Base-by-base conservation (phyloP, 2,888 invertebrate species). In the Parnassius mnemosyne region DNA sequence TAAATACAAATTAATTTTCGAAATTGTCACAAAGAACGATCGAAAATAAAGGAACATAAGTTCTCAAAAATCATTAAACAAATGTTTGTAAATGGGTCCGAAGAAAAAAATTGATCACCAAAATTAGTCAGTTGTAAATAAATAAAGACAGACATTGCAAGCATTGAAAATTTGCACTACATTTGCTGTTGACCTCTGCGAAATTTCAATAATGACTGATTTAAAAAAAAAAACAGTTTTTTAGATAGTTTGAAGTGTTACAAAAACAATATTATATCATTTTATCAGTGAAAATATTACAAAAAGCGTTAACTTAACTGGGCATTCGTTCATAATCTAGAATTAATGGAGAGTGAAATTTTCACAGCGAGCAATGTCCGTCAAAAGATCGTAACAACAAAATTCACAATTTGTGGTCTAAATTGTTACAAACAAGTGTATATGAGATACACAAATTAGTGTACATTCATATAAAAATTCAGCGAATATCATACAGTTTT, bases 361-460 rank as follows among this genome's bases (percentile, higher is more conserved):
- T 49, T 13, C 16, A 49, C 49, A 7, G 13, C 49, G 5, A 49
- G 13, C 49, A 49, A 44, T n/a, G 44, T 46, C 41, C 20, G 60
- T 46, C 46, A 56, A 44, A 60, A 47, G 52, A 46, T 12, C 44
- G 34, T 20, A 25, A 47, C 44, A 54, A 53, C 47, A 49, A 55
- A 66, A 47, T 65, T 63, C 56, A 68, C 67, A 65, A 65, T 64
- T 61, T 61, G 53, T 63, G 44, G 34, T 57, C 58, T 69, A 68
- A 61, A 70, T 64, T 53, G 60, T 51, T 66, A 65, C 55, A 56
- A 69, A 69, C 66, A 68, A 67, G 66, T 67, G 70, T 70, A 77
- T 75, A 77, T 67, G 71, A 64, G 66, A 79, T 87, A 86, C 78
- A 87, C 87, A 88, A 88, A 89, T 74, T 53, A 77, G 83, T 87